These are phyloP conservation scores for Muscidifurax raptorellus DNA, from an alignment of 1,140 invertebrate species.

Conservation along the genomic window DNA sequence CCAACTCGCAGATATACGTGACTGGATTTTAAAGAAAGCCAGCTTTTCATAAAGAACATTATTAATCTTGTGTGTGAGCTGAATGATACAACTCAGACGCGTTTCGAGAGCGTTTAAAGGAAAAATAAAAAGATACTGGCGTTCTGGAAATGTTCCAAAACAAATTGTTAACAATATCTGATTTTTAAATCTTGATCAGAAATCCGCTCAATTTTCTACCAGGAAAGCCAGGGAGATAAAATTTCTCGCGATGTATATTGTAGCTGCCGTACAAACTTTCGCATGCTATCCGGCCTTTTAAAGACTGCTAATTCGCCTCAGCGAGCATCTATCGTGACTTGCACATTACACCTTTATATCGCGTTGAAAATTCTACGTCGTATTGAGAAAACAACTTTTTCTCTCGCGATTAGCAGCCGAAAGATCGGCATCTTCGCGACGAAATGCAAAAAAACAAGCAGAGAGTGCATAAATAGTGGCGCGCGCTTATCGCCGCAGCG, in stretches of 20 bases:
- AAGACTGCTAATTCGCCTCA: background rate
- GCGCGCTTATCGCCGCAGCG: background rate
- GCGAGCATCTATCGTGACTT: conserved; percentile 17
- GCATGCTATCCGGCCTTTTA: background rate
- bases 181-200: too few species aligned
- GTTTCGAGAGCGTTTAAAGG: background rate
- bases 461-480: background rate
- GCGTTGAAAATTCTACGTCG: background rate
- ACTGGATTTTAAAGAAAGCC: background rate
- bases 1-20: background rate
- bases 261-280: background rate
- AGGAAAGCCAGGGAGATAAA: background rate
- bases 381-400: conserved; percentile 19
- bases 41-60: background rate
- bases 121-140: background rate
- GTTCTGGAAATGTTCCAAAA: too few species aligned
- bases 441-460: background rate
- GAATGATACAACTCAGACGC: background rate
- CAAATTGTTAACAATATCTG: too few species aligned
- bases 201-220: too few species aligned
- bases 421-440: background rate
- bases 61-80: background rate
- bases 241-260: background rate
- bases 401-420: background rate
- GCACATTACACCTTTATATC: conserved; percentile 19